Evolutionary conservation across 2,113 vertebrate species (phyloP), one percentile per base, ranked within the genome.

Genomic region (Romanogobio albipinnatus): DNA sequence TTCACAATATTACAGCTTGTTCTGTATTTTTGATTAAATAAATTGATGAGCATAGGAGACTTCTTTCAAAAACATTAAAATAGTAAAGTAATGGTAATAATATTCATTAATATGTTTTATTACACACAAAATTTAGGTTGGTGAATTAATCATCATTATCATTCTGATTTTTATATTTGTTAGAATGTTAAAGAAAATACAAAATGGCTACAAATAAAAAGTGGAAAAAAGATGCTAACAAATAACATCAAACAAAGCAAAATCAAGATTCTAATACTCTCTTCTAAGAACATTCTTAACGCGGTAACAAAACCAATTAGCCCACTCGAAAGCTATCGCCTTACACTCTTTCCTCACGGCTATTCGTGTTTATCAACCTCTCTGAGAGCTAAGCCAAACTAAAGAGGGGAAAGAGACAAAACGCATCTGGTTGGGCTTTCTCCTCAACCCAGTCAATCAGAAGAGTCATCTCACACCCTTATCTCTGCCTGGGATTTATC

Each of bases 371-470:
- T 36, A 76, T 71, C 39, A 61, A 58, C 10, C 58, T 74, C 70
- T 61, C 81, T 45, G 81, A 29, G 15, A 47, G 64, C 36, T 68
- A 80, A 85, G 43, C 71, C 13, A 53, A 78, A 76, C 71, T 9
- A 83, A 66, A 56, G 29, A 86, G 81, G 70, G 51, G 84, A 62
- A 29, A 24, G 79, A 70, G 84, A 81, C 77, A 51, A 47, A 61
- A 86, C 19, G 68, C 81, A 88, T 86, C 81, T 83, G 87, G 81
- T 76, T 88, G 53, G 77, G 58, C 62, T 77, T 68, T 81, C 64
- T 53, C 53, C 43, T 74, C 9, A 77, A 62, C 3, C 24, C 66
- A 66, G 86, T 43, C 45, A 64, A 58, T 53, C 39, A 53, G 14
- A 53, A 45, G 43, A 58, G 36, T 58, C 36, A 59, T 83, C 84